A percentile compares a stretch with the other conserved stretches of the same genome.
Conservation (phyloP, 2,888 invertebrate species). For the Tromatobia lineatoria region DNA sequence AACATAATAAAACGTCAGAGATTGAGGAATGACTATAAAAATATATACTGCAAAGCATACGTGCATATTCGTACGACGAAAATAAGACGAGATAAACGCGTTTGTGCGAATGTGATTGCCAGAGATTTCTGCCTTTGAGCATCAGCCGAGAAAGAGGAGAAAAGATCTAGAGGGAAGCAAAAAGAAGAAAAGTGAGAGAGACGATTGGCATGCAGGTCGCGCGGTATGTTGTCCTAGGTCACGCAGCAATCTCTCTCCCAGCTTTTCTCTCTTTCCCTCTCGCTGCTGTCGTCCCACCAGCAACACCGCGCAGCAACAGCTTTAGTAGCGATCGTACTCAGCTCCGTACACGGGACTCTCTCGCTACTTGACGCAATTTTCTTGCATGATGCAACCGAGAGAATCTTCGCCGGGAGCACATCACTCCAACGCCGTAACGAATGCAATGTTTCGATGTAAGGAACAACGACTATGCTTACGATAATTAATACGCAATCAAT, state of each 20-base stretch:
- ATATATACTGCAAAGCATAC: not conserved
- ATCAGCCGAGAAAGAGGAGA: constrained; percentile 23
- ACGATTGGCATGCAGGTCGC: constrained; percentile 85
- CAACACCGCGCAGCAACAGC: constrained; percentile 39
- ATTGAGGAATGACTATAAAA: not conserved
- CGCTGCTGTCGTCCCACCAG: constrained; percentile 32
- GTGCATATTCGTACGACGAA: not conserved
- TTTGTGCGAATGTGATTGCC: constrained; percentile 46
- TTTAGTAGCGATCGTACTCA: constrained; percentile 44
- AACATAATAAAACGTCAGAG: not conserved
- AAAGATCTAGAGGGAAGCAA: constrained; percentile 51
- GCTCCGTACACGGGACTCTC: constrained; percentile 34
- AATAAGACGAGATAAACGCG: constrained; percentile 19
- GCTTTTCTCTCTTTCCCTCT: constrained; percentile 62
- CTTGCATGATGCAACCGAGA: constrained; percentile 69
- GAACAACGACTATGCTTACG: constrained; percentile 14
- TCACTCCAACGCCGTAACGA: not conserved
- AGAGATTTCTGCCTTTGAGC: constrained; percentile 32
- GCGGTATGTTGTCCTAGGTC: constrained; percentile 85
- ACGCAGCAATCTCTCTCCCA: constrained; percentile 80
- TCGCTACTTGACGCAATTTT: constrained; percentile 68
- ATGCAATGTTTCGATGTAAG: constrained; percentile 8
- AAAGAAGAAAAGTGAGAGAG: constrained; percentile 63
- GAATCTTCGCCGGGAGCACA: constrained; percentile 46
- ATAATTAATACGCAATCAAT: constrained; percentile 26